phyloP scores from a whole-genome alignment of 2,797 vertebrate species.

The Acanthiza pusilla region DNA sequence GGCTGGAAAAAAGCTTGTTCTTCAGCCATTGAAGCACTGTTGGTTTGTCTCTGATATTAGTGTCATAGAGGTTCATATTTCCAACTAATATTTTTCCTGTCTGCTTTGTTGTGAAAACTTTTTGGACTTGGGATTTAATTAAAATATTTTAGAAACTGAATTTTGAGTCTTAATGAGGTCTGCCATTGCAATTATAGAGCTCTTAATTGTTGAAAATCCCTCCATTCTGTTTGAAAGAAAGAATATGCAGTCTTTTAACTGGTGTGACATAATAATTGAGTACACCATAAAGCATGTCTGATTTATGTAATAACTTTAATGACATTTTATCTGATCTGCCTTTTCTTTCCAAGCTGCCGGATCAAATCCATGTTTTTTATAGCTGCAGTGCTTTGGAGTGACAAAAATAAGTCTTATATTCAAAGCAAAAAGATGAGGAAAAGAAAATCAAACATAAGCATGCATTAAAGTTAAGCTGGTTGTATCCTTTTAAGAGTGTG shows the following conservation, averaged over 20 bases:
- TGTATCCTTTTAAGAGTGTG: background rate
- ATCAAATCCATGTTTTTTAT: background rate
- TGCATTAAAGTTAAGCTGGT: background rate
- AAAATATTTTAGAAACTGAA: conserved; percentile 50
- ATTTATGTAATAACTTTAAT: conserved; percentile 39
- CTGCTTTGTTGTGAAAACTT: conserved; percentile 53
- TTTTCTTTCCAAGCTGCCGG: background rate
- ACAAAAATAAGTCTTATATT: background rate
- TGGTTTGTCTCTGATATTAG: conserved; percentile 18
- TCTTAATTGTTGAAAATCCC: conserved; percentile 20
- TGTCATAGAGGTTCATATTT: conserved; percentile 45
- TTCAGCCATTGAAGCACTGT: background rate
- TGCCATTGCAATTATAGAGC: conserved; percentile 7
- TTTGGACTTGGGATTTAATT: conserved; percentile 41
- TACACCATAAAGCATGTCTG: background rate
- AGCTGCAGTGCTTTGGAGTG: background rate
- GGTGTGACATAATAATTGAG: background rate
- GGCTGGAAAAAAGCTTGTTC: background rate
- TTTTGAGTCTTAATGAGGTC: conserved; percentile 39
- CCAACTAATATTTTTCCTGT: conserved; percentile 49
- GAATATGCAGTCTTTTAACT: conserved; percentile 6
- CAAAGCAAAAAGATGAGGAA: background rate
- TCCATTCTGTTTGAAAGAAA: conserved; percentile 43
- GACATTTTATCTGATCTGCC: background rate
- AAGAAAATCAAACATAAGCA: background rate